phyloP scores from a whole-genome alignment of 2,113 vertebrate genomes.

The Trematocara zebra region DNA sequence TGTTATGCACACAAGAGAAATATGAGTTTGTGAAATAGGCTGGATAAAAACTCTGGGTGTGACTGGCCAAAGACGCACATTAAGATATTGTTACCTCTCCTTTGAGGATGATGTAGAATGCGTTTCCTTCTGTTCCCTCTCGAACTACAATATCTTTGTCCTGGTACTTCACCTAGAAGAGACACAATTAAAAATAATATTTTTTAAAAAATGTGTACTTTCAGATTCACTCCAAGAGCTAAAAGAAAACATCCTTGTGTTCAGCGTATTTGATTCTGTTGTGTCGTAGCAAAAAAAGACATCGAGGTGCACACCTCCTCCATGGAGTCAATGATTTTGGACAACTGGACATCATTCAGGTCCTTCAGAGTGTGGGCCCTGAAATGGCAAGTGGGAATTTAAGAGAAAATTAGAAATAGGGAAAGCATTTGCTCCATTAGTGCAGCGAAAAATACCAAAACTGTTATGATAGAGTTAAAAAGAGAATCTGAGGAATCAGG shows the following conservation, averaged over 20 bases:
- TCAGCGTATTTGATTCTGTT: background rate
- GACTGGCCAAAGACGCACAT: background rate
- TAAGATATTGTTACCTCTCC: conserved; percentile 67
- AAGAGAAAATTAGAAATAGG: background rate
- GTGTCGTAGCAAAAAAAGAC: background rate
- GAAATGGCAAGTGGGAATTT: background rate
- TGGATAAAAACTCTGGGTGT: background rate
- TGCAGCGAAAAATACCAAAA: background rate
- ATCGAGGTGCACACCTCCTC: conserved; percentile 68
- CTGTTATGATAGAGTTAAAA: background rate
- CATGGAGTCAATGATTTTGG: conserved; percentile 78
- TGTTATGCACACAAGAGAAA: background rate
- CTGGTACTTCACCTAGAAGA: conserved; percentile 71
- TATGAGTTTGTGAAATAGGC: background rate
- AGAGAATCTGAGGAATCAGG: background rate
- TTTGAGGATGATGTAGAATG: conserved; percentile 78
- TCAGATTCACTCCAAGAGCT: background rate
- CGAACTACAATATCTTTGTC: conserved; percentile 73
- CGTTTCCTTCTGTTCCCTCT: conserved; percentile 73
- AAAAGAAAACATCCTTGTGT: background rate
- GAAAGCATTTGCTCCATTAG: background rate
- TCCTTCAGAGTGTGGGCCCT: conserved; percentile 75
- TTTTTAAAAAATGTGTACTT: background rate
- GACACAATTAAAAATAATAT: background rate
- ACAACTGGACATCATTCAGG: conserved; percentile 71